Evolutionary conservation across 2,888 invertebrate genomes (phyloP), one percentile per base, ranked within the genome.

Genomic region (Epistrophe grossulariae): DNA sequence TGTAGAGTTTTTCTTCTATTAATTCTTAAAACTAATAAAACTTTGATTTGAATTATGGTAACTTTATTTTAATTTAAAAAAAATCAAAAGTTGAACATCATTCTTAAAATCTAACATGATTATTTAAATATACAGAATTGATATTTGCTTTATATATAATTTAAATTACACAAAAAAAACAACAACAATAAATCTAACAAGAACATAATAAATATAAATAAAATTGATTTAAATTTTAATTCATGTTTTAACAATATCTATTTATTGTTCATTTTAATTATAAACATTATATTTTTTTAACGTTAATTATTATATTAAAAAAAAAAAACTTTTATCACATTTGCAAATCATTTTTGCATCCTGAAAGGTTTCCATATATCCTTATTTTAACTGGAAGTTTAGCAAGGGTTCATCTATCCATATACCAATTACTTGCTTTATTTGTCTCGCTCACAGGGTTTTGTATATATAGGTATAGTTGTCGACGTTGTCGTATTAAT

Each of bases 321-420:
- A 64, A 48, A 57, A 59, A 83, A 83, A 79, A 83, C 79, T 45
- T 83, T 45, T 88, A 88, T 88, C 88, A 88, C 88, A 88, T 84
- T 88, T 88, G 88, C 84, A 80, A 88, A 77, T 57, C 77, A 73
- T 50, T 72, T 24, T 84, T 84, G 84, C 88, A 80, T 88, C 88
- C 88, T 88, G 88, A 85, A 82, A 81, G 81, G 84, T 70, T 77
- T 72, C 43, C 72, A 55, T 62, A 55, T 62, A 48, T 57, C 38
- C 60, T 66, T 17, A 73, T 72, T 82, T 78, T 52, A 52, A 66
- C 78, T 82, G 71, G 72, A 71, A 79, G 50, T 31, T 40, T n/a
- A 60, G 28, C 43, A 40, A 40, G 40, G 40, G 11, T 43, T 38
- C 35, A 35, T 38, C 35, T 57, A 35, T 45, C 40, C 38, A 66